These are phyloP conservation scores for Cynodonichthys magdalenae DNA, from an alignment of 2,797 vertebrate species.

Conservation along the genomic window DNA sequence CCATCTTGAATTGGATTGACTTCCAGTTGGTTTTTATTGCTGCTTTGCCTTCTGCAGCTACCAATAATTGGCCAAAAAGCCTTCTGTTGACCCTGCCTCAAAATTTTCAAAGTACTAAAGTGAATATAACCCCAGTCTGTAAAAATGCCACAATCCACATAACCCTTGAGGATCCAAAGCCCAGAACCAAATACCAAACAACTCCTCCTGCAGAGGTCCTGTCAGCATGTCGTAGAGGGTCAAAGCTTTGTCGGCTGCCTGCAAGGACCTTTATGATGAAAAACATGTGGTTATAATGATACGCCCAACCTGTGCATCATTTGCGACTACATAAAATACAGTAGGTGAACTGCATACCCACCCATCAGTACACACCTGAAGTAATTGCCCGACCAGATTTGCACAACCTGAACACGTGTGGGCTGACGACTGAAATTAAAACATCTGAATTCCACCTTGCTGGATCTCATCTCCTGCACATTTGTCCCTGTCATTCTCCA, in stretches of 20 bases:
- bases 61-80: too few relatives aligned
- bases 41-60: too few relatives aligned
- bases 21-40: too few relatives aligned
- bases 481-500: slow-evolving; percentile 52
- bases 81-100: too few relatives aligned
- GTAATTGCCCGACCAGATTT: slow-evolving; percentile 58
- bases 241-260: not conserved
- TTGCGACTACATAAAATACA: slow-evolving; percentile 25
- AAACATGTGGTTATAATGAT: not conserved
- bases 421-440: slow-evolving; percentile 54
- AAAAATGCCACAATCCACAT: not conserved
- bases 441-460: slow-evolving; percentile 62
- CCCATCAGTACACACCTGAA: slow-evolving; percentile 61
- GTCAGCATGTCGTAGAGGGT: not conserved
- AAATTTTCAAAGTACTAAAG: too few relatives aligned
- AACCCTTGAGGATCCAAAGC: too few relatives aligned
- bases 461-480: slow-evolving; percentile 64
- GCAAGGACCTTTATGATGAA: not conserved
- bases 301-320: not conserved
- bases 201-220: too few relatives aligned
- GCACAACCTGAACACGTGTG: slow-evolving; percentile 58
- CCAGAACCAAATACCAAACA: too few relatives aligned
- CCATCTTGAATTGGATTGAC: too few relatives aligned
- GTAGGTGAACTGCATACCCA: slow-evolving; percentile 41
- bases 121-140: not conserved